Evolutionary conservation across 2,888 invertebrate species (phyloP), one percentile per base, ranked within the genome.

Genomic region (Nemurella pictetii): DNA sequence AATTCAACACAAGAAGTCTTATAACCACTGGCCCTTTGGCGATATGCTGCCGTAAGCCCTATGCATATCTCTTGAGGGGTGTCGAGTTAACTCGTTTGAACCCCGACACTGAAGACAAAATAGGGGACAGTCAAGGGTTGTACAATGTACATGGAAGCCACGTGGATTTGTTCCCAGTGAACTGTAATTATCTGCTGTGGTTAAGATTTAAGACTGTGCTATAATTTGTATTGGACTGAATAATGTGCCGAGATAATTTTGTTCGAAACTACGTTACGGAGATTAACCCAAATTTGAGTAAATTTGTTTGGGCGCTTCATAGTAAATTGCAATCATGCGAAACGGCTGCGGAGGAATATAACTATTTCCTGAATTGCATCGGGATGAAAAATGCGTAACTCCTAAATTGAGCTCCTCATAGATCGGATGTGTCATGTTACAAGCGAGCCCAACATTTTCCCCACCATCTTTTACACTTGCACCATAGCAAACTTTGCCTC

Each of bases 1-100:
- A 82, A 82, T 82, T 26, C 82, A 82, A 82, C 82, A 82, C 82
- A 82, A 82, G 82, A 82, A 82, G 82, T 82, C 82, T 82, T 82
- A 82, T 36, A 55, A 82, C 30, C 72, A 28, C 20, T 72, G 55
- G 30, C 55, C 27, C 55, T 82, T 72, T 72, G 27, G 28, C 82
- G 75, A 36, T 82, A n/a, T 36, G 28, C 55, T 82, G 27, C 20
- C 20, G 28, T 28, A 82, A 55, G 12, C 82, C 82, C 55, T 78
- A 30, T 75, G 27, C 27, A 26, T 30, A 78, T n/a, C 55, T 55
- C 55, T 55, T 55, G 26, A 82, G 28, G 82, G 82, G 82, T 82
- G 55, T 82, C 82, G 28, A 26, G 55, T 82, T 82, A 82, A 82
- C 82, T 55, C 55, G 72, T 82, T 82, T 72, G 82, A 82, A 27